These are phyloP conservation scores for Aphaenogaster ashmeadi DNA, from an alignment of 1,140 invertebrate genomes.

Conservation along the genomic window DNA sequence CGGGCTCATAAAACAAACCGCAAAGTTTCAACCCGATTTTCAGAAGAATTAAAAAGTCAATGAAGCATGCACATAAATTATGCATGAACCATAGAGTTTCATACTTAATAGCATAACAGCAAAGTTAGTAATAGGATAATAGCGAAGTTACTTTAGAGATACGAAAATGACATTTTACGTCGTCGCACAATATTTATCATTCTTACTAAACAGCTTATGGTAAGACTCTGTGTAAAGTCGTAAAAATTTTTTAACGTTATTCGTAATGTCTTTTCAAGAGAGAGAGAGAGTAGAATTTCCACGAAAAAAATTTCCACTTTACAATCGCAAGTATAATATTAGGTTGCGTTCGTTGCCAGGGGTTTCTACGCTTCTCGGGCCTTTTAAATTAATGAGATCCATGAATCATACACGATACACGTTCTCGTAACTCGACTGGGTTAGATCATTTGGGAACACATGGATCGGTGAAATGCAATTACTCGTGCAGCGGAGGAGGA, in stretches of 20 bases:
- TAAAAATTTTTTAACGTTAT: constrained; percentile 7
- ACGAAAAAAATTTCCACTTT: too few species aligned
- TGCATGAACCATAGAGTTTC: constrained; percentile 58
- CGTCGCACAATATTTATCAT: constrained; percentile 64
- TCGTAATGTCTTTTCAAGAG: not conserved
- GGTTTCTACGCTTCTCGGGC: not conserved
- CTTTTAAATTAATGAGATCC: constrained; percentile 42
- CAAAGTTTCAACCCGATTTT: constrained; percentile 50
- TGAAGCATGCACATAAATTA: constrained; percentile 60
- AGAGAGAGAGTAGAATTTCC: not conserved
- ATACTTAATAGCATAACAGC: constrained; percentile 61
- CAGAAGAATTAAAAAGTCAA: constrained; percentile 58
- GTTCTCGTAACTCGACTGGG: constrained; percentile 19
- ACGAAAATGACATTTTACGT: constrained; percentile 62
- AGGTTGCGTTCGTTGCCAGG: not conserved
- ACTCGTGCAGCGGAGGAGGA: constrained; percentile 11
- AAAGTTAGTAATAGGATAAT: constrained; percentile 66
- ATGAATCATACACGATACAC: constrained; percentile 47
- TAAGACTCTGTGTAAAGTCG: constrained; percentile 36
- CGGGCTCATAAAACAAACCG: constrained; percentile 18
- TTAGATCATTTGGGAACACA: constrained; percentile 37
- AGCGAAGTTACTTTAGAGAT: constrained; percentile 58
- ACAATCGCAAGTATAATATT: not conserved
- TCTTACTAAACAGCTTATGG: constrained; percentile 50
- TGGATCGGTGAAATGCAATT: constrained; percentile 40